Evolutionary conservation across 2,113 vertebrate species (phyloP).

Genomic region (Jaculus jaculus): DNA sequence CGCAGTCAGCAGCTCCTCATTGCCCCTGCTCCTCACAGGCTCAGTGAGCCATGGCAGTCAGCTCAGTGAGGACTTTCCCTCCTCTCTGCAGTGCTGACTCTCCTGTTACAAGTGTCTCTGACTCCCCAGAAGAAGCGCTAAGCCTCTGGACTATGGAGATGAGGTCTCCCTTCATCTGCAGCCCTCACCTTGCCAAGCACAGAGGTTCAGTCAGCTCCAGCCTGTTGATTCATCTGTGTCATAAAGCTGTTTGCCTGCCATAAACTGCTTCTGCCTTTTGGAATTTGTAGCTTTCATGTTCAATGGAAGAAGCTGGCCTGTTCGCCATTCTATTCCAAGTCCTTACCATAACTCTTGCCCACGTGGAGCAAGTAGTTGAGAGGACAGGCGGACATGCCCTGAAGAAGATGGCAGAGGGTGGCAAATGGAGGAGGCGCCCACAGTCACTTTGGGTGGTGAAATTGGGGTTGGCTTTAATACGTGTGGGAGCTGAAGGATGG

Average conservation of each 20-base stretch:
- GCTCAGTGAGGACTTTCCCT: accelerated
- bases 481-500: neutral
- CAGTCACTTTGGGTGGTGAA: no score
- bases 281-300: neutral
- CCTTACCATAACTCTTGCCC: neutral
- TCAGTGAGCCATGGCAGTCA: neutral
- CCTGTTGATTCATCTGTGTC: neutral
- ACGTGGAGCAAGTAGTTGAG: neutral
- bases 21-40: neutral
- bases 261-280: neutral
- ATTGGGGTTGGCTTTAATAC: neutral
- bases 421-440: neutral
- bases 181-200: no score
- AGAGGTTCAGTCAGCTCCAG: neutral
- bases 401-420: neutral
- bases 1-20: neutral
- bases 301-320: neutral
- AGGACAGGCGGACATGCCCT: neutral
- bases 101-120: neutral
- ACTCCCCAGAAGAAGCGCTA: neutral
- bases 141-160: no score
- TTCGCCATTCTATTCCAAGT: neutral
- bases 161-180: neutral
- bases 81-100: accelerated
- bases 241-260: neutral